phyloP scores from a whole-genome alignment of 1,140 invertebrate genomes.

The Uloborus diversus region DNA sequence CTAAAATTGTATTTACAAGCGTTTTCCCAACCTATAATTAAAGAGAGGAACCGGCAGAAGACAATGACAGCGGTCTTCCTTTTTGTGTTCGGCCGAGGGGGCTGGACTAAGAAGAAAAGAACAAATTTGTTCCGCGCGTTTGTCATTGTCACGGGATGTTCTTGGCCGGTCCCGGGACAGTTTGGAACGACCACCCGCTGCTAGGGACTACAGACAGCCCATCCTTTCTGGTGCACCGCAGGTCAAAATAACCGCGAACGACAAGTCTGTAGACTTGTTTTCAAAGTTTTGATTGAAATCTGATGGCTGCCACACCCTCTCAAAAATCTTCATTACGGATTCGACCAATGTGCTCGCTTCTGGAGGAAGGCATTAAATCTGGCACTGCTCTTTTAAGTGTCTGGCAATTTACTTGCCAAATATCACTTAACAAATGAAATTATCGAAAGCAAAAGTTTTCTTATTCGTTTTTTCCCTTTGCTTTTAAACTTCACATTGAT shows the following conservation, averaged over 20 bases:
- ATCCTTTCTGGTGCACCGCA: neutral
- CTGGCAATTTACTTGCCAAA: too few relatives aligned
- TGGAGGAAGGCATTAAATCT: too few relatives aligned
- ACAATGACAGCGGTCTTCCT: constrained; percentile 21
- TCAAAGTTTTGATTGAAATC: constrained; percentile 24
- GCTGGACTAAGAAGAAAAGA: neutral
- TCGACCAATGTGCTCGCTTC: neutral
- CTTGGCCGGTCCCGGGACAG: neutral
- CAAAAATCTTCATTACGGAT: neutral
- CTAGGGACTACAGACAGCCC: neutral
- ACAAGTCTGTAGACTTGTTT: neutral
- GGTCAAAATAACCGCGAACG: neutral
- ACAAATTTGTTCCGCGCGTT: constrained; percentile 48
- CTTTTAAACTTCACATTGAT: too few relatives aligned
- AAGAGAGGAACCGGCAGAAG: constrained; percentile 4
- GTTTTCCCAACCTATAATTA: constrained; percentile 36
- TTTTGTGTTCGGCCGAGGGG: constrained; percentile 34
- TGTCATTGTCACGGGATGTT: constrained; percentile 41
- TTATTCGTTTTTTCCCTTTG: too few relatives aligned
- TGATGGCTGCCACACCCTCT: constrained; percentile 4
- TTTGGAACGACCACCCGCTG: constrained; percentile 3
- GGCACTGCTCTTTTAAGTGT: too few relatives aligned
- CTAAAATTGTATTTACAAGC: too few relatives aligned
- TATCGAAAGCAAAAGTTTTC: too few relatives aligned
- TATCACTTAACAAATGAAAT: too few relatives aligned